Conservation (phyloP, 2,113 vertebrate genomes). For the Entelurus aequoreus region DNA sequence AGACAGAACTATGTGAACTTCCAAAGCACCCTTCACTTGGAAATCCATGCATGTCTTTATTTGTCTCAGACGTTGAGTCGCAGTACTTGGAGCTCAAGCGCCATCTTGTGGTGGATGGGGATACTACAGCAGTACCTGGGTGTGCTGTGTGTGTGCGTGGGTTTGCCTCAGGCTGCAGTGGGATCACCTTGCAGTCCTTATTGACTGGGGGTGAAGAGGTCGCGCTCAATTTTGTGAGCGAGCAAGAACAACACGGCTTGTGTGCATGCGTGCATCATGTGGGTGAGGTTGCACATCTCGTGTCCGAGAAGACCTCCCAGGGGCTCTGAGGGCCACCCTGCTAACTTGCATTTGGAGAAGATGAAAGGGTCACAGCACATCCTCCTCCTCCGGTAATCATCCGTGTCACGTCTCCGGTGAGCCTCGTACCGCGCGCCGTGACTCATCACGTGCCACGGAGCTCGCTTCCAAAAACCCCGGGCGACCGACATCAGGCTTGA, state of each 20-base stretch:
- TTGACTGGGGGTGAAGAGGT: slow-evolving; percentile 45
- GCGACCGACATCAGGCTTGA: slow-evolving; percentile 23
- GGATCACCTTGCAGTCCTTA: slow-evolving; percentile 38
- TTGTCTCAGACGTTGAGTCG: not conserved
- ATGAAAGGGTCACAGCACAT: slow-evolving; percentile 24
- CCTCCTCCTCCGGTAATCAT: slow-evolving; percentile 8
- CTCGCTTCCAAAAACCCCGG: slow-evolving; percentile 18
- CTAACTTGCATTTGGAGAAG: not conserved
- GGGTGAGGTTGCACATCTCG: slow-evolving; percentile 34
- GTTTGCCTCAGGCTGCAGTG: slow-evolving; percentile 18
- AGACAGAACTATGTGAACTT: no score
- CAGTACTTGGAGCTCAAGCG: slow-evolving; percentile 48
- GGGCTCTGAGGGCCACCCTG: slow-evolving; percentile 16
- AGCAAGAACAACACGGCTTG: slow-evolving; percentile 25
- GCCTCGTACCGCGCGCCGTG: slow-evolving; percentile 17
- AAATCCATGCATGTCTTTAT: not conserved
- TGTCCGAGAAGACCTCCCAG: slow-evolving; percentile 42
- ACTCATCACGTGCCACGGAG: slow-evolving; percentile 43
- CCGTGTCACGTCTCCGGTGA: slow-evolving; percentile 1
- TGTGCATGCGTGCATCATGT: slow-evolving; percentile 20
- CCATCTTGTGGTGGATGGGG: slow-evolving; percentile 55
- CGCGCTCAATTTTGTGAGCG: slow-evolving; percentile 19
- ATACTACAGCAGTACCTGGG: slow-evolving; percentile 19
- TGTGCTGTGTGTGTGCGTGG: slow-evolving; percentile 1
- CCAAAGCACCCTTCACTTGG: no score